These are phyloP conservation scores for Proales similis DNA, from an alignment of 1,140 invertebrate species.

Conservation along the genomic window DNA sequence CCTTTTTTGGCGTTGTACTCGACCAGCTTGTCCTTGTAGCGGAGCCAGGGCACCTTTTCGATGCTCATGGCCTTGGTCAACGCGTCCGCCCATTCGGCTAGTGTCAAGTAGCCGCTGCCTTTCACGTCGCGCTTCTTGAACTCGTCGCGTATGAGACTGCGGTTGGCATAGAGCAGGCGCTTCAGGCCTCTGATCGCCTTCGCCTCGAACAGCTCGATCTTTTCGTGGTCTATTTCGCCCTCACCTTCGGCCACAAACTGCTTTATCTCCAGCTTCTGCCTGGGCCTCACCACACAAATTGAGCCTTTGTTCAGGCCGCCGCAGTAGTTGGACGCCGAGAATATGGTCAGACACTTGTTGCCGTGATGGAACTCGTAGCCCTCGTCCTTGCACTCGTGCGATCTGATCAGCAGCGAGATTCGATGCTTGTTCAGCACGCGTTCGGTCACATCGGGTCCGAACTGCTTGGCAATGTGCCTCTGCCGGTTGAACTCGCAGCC, in stretches of 20 bases:
- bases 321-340: conserved; percentile 89
- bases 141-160: conserved; percentile 61
- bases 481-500: conserved; percentile 30
- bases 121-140: conserved; percentile 66
- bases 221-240: conserved; percentile 47
- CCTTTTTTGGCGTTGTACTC: conserved; percentile 57
- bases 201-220: conserved; percentile 68
- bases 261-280: conserved; percentile 54
- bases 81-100: conserved; percentile 68
- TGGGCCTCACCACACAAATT: conserved; percentile 66
- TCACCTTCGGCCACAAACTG: conserved; percentile 60
- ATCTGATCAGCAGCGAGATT: conserved; percentile 69
- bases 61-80: conserved; percentile 70
- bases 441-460: conserved; percentile 76
- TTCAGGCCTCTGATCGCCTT: conserved; percentile 71
- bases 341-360: conserved; percentile 77
- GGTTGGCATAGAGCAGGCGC: conserved; percentile 64
- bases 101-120: conserved; percentile 63
- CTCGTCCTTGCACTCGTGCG: conserved; percentile 83
- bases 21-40: conserved; percentile 67
- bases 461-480: conserved; percentile 36
- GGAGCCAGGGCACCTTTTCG: conserved; percentile 68
- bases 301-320: conserved; percentile 85
- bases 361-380: conserved; percentile 78
- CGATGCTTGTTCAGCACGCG: conserved; percentile 68